These are phyloP conservation scores for Lagopus leucura DNA, from an alignment of 2,113 vertebrate genomes.

Conservation along the genomic window DNA sequence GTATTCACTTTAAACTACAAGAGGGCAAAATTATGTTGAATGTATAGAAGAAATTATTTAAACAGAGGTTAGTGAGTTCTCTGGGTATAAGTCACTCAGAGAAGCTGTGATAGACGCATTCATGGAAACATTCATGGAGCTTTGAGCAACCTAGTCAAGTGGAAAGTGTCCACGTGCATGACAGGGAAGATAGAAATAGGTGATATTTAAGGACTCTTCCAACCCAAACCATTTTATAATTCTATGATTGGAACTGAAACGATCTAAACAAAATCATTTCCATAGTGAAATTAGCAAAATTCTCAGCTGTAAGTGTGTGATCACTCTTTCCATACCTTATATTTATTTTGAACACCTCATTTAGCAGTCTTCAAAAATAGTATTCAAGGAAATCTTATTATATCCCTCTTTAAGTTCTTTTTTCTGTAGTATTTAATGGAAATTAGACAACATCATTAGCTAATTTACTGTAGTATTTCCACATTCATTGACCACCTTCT, in stretches of 20 bases:
- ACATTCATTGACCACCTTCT: background rate
- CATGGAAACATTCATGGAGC: too few relatives aligned
- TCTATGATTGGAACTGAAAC: background rate
- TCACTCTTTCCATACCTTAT: background rate
- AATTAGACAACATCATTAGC: background rate
- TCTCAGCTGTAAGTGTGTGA: background rate
- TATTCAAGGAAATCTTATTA: background rate
- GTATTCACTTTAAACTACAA: too few relatives aligned
- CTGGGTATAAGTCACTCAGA: too few relatives aligned
- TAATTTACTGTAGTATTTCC: slow-evolving; percentile 10
- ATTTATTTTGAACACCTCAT: background rate
- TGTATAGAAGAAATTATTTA: too few relatives aligned
- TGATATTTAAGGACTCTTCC: too few relatives aligned
- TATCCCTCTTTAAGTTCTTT: background rate
- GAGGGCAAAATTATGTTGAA: too few relatives aligned
- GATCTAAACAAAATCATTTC: background rate
- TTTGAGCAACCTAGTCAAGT: too few relatives aligned
- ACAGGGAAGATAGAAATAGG: too few relatives aligned
- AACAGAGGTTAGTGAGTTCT: too few relatives aligned
- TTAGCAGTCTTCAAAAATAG: background rate
- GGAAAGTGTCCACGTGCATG: too few relatives aligned
- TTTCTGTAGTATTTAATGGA: background rate
- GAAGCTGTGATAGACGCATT: too few relatives aligned
- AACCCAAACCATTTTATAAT: too few relatives aligned
- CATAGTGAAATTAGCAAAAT: background rate